Percentiles rank a stretch among this genome's conserved stretches.
These are phyloP conservation scores for Entomobrya proxima DNA, from an alignment of 2,888 invertebrate species.

Conservation along the genomic window DNA sequence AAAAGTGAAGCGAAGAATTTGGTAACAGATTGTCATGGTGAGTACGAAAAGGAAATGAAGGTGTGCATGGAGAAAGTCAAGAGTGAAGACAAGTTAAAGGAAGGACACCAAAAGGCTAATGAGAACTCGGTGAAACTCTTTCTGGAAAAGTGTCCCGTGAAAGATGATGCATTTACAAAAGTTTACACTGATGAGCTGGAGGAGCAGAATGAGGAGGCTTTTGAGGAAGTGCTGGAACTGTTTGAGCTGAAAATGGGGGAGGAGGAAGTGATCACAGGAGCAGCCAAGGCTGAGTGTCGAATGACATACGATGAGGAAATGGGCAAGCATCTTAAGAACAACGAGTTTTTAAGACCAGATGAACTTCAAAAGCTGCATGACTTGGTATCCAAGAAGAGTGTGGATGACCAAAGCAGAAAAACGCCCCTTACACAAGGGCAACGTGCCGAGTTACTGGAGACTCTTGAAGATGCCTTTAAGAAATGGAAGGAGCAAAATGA, in stretches of 20 bases:
- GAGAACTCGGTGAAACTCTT: background rate
- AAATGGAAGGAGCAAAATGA: constrained; percentile 16
- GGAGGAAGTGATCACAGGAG: constrained; percentile 4
- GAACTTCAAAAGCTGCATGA: constrained; percentile 43
- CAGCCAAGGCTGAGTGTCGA: constrained; percentile 35
- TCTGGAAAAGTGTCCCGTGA: constrained; percentile 33
- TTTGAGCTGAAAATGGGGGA: constrained; percentile 15
- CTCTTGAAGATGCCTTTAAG: constrained; percentile 5
- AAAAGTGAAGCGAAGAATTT: constrained; percentile 17
- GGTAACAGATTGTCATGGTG: constrained; percentile 6
- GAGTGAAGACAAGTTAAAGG: background rate
- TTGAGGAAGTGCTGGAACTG: constrained; percentile 9
- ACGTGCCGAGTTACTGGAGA: constrained; percentile 13
- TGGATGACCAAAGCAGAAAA: background rate
- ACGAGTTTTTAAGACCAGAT: constrained; percentile 46
- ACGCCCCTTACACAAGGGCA: constrained; percentile 37
- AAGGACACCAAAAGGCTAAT: background rate
- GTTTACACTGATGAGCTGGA: background rate
- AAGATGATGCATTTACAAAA: constrained; percentile 33
- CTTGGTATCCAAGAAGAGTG: background rate
- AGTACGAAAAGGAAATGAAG: constrained; percentile 51
- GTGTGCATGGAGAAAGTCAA: background rate
- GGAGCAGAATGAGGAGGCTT: constrained; percentile 26
- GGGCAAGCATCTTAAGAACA: constrained; percentile 52
- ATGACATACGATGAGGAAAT: constrained; percentile 63